These are phyloP conservation scores for Plemyria rubiginata DNA, from an alignment of 2,888 invertebrate species.

Conservation along the genomic window DNA sequence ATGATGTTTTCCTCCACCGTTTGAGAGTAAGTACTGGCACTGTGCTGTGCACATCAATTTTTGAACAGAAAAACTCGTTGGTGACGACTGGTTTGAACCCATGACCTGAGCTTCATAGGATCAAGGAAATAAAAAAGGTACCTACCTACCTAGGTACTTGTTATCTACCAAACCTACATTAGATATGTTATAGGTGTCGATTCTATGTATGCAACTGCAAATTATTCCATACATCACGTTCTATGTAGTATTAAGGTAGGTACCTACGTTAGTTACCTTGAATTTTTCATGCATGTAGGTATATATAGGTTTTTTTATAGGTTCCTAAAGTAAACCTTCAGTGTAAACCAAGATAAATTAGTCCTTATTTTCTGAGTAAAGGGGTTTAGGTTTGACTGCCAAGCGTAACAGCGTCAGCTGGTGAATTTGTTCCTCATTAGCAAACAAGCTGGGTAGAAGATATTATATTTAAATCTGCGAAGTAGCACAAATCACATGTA, in stretches of 20 bases:
- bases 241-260: background rate
- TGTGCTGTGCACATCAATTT: too few relatives aligned
- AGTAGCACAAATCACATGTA: background rate
- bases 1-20: too few relatives aligned
- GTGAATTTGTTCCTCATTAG: conserved; percentile 7
- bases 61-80: too few relatives aligned
- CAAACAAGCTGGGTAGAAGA: conserved; percentile 1
- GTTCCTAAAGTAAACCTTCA: conserved; percentile 20
- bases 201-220: too few relatives aligned
- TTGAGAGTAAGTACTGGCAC: too few relatives aligned
- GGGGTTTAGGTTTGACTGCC: conserved; percentile 12
- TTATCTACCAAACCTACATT: too few relatives aligned
- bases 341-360: conserved; percentile 4
- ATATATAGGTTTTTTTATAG: conserved; percentile 32
- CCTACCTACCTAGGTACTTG: too few relatives aligned
- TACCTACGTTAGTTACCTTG: conserved; percentile 26
- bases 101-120: too few relatives aligned
- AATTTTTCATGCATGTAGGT: conserved; percentile 36
- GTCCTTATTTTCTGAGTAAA: conserved; percentile 5
- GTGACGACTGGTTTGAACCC: too few relatives aligned
- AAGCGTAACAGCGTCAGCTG: conserved; percentile 1
- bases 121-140: too few relatives aligned
- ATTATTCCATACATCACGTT: background rate
- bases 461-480: conserved; percentile 2
- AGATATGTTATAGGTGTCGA: too few relatives aligned